Base-by-base conservation (phyloP, 2,113 vertebrate genomes). In the Saguinus midas region DNA sequence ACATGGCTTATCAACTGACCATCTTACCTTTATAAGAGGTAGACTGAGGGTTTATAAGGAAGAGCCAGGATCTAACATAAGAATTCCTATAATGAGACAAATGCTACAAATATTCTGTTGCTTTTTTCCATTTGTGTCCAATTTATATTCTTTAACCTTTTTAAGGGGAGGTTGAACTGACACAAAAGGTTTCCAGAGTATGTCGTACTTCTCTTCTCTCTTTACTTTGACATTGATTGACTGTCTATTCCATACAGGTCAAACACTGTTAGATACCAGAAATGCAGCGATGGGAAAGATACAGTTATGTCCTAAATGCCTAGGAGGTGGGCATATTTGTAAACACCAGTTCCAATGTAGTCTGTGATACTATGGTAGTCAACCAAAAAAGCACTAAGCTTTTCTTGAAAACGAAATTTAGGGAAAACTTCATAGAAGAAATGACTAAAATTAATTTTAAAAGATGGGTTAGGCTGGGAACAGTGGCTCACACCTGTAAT, bases 371-470 rank as follows among this genome's bases (percentile, higher is more conserved):
- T 37, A 13, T 7, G 72, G 32, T 8, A 57, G 25, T 83, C 55
- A 92, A 79, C 13, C 8, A 40, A 89, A 23, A 86, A 20, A 88
- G 1, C 29, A 66, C 17, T 80, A 40, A 40, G 72, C 4, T 95
- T 86, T 92, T 68, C 35, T 82, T 91, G n/a, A 81, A 55, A 87
- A 64, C 73, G 23, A 94, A 84, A 83, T 91, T 66, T 45, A 84
- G 37, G 50, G 25, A 84, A 78, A n/a, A 57, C n/a, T 57, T 80
- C 80, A 85, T 64, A 80, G 27, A 72, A 23, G 3, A 88, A 37
- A 94, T 29, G 43, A 84, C 84, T 66, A 64, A 70, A 23, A 55
- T 78, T 61, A 91, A 87, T 43, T 91, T 78, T 61, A 32, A 93
- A 82, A 96, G 27, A 52, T 61, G 20, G 2, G 6, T 86, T 40